Conservation (phyloP, 1,140 invertebrate genomes). For the Nephila pilipes region DNA sequence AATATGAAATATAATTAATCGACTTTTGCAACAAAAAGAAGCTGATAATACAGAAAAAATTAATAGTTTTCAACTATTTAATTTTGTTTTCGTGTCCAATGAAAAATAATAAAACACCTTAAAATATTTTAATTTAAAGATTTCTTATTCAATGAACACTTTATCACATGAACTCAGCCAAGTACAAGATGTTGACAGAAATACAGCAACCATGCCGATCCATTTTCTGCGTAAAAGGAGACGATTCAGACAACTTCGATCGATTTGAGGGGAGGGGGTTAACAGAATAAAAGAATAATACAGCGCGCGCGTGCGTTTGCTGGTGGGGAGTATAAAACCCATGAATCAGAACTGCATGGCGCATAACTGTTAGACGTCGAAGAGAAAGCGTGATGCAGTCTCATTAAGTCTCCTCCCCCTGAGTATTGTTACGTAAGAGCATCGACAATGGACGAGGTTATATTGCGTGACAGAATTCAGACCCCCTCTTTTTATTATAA, state of each 20-base stretch:
- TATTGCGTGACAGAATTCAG: neutral
- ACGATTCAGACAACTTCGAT: neutral
- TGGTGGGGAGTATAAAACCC: slow-evolving; percentile 38
- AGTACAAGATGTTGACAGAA: neutral
- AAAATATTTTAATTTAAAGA: too few relatives aligned
- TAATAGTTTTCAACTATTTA: too few relatives aligned
- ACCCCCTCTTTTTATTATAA: neutral
- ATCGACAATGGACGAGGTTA: neutral
- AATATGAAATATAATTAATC: too few relatives aligned
- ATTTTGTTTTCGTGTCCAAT: too few relatives aligned
- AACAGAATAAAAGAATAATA: neutral
- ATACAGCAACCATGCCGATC: slow-evolving; percentile 12
- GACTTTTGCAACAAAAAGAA: too few relatives aligned
- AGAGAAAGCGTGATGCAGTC: slow-evolving; percentile 51
- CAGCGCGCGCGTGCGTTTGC: slow-evolving; percentile 20
- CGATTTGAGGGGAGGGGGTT: slow-evolving; percentile 46
- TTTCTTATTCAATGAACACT: too few relatives aligned
- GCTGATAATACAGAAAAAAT: too few relatives aligned
- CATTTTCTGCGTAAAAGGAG: neutral
- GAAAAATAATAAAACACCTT: too few relatives aligned
- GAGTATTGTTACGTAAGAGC: slow-evolving; percentile 18
- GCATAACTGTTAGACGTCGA: slow-evolving; percentile 24
- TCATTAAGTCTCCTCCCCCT: neutral
- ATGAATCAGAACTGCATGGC: slow-evolving; percentile 42
- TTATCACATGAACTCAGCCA: neutral